Conservation (phyloP, 2,888 invertebrate species). For the Rhingia rostrata region DNA sequence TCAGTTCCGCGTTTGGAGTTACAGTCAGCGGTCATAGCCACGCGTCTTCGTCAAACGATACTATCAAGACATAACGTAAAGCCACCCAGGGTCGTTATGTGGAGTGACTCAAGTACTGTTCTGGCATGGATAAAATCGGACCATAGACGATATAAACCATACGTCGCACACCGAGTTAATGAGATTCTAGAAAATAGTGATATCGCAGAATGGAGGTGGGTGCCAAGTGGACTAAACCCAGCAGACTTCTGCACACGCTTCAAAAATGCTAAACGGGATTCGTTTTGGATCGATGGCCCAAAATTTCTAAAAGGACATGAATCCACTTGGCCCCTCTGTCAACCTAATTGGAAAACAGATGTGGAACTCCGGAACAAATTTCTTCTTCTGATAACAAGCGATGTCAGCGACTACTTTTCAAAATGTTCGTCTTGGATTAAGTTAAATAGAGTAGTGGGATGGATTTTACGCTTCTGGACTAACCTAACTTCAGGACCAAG, state of each 20-base stretch:
- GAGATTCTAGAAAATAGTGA: slow-evolving; percentile 45
- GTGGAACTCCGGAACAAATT: slow-evolving; percentile 2
- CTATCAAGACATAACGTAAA: background rate
- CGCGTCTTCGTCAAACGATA: background rate
- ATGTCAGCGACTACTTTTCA: background rate
- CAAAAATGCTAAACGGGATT: slow-evolving; percentile 39
- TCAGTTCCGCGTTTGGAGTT: slow-evolving; percentile 41
- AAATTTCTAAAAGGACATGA: background rate
- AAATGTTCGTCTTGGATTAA: too few species aligned
- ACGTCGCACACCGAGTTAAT: slow-evolving; percentile 71
- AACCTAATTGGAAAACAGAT: background rate
- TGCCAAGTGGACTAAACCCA: slow-evolving; percentile 37
- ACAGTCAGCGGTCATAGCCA: slow-evolving; percentile 14
- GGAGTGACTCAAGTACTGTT: slow-evolving; percentile 58
- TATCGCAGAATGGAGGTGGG: too few species aligned
- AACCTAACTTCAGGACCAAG: too few species aligned
- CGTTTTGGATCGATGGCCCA: slow-evolving; percentile 25
- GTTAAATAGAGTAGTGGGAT: too few species aligned
- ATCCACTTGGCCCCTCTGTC: background rate
- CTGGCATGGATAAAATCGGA: slow-evolving; percentile 61
- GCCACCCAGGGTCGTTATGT: slow-evolving; percentile 9
- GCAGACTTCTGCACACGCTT: slow-evolving; percentile 53
- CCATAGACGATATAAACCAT: slow-evolving; percentile 69
- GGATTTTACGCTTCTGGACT: too few species aligned
- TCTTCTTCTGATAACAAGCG: background rate